These are phyloP conservation scores for Mythimna lalbum DNA, from an alignment of 2,888 invertebrate species.

Conservation along the genomic window DNA sequence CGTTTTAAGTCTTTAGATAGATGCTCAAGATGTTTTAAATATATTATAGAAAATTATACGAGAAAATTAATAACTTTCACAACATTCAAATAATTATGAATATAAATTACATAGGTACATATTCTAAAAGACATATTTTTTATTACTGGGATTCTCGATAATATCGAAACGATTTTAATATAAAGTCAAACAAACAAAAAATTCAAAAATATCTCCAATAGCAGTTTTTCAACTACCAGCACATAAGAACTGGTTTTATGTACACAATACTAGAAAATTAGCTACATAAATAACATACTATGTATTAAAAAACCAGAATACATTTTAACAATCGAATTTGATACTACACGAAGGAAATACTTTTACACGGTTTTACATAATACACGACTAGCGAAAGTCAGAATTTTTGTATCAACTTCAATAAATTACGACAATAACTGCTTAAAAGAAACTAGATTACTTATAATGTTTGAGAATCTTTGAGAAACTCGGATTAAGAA, in stretches of 20 bases:
- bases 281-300: constrained; percentile 42
- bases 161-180: background rate
- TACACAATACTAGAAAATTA: constrained; percentile 54
- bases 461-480: constrained; percentile 63
- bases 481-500: constrained; percentile 63
- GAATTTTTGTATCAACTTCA: constrained; percentile 63
- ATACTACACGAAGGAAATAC: constrained; percentile 30
- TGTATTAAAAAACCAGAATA: constrained; percentile 30
- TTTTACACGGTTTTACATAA: constrained; percentile 32
- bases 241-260: constrained; percentile 38
- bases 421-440: constrained; percentile 70
- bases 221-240: constrained; percentile 21
- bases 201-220: background rate
- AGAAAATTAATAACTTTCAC: constrained; percentile 27
- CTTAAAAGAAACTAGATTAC: constrained; percentile 45
- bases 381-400: constrained; percentile 74
- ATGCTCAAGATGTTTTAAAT: background rate
- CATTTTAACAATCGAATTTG: constrained; percentile 25
- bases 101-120: constrained; percentile 3
- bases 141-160: background rate
- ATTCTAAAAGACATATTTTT: background rate
- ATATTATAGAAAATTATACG: constrained; percentile 7
- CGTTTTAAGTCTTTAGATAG: constrained; percentile 2
- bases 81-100: constrained; percentile 27
- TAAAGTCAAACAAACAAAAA: background rate